These are phyloP conservation scores for Eptesicus fuscus DNA, from an alignment of 2,113 vertebrate genomes.

Conservation along the genomic window DNA sequence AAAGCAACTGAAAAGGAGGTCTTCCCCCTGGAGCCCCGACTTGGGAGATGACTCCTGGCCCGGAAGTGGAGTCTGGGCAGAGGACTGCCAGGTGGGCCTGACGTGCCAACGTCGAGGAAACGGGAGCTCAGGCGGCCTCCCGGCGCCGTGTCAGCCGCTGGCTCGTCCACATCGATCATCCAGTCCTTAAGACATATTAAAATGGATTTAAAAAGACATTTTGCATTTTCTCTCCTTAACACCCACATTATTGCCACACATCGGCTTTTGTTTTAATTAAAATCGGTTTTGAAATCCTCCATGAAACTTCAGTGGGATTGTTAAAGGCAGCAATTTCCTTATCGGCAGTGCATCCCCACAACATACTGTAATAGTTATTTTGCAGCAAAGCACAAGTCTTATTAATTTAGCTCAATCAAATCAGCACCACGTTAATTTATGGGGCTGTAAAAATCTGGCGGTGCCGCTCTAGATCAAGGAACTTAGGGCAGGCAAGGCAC, in stretches of 20 bases:
- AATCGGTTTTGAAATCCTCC: slow-evolving; percentile 87
- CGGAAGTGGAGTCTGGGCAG: neutral
- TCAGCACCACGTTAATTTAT: slow-evolving; percentile 85
- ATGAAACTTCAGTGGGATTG: slow-evolving; percentile 83
- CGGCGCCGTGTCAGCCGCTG: slow-evolving; percentile 69
- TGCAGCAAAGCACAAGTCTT: slow-evolving; percentile 82
- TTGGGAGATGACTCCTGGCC: neutral
- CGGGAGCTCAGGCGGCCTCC: slow-evolving; percentile 24
- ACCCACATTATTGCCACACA: slow-evolving; percentile 81
- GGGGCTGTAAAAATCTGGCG: slow-evolving; percentile 84
- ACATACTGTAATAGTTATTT: slow-evolving; percentile 79
- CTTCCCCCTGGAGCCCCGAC: neutral
- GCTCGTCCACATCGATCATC: slow-evolving; percentile 78
- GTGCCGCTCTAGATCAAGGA: slow-evolving; percentile 83
- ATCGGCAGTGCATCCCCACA: slow-evolving; percentile 71
- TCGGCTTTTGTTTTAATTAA: slow-evolving; percentile 88
- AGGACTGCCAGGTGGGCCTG: neutral
- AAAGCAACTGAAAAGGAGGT: neutral
- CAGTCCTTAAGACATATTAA: slow-evolving; percentile 87
- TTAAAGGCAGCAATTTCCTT: slow-evolving; percentile 81
- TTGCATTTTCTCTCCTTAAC: slow-evolving; percentile 81
- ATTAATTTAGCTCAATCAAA: slow-evolving; percentile 89
- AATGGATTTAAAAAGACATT: slow-evolving; percentile 84
- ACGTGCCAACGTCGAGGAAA: neutral
- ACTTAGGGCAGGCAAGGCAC: slow-evolving; percentile 84